Conservation (phyloP, 2,797 vertebrate species). For the Cryptoprocta ferox region DNA sequence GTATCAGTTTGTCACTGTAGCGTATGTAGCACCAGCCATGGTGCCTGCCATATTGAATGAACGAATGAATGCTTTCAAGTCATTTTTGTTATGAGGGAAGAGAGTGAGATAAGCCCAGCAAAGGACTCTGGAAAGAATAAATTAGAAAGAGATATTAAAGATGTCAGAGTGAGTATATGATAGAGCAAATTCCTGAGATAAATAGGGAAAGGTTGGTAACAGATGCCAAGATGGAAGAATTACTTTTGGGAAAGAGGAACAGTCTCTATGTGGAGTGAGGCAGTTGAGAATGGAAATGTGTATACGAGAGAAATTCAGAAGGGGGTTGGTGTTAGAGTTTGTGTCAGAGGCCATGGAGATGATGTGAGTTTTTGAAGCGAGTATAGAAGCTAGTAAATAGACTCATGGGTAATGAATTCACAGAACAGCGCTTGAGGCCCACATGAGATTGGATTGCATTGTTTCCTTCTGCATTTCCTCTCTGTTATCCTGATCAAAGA, state of each 20-base stretch:
- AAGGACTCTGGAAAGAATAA: neutral
- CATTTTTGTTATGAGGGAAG: neutral
- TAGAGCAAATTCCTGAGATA: neutral
- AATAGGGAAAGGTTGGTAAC: neutral
- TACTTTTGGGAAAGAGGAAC: neutral
- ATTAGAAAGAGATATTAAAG: neutral
- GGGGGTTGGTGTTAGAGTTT: neutral
- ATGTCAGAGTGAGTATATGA: neutral
- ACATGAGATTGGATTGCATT: neutral
- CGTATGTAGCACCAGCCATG: neutral
- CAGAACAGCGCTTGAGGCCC: neutral
- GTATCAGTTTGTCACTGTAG: neutral
- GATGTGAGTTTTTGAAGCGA: neutral
- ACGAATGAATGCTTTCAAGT: neutral
- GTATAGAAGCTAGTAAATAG: neutral
- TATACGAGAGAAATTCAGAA: neutral
- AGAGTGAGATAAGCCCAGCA: neutral
- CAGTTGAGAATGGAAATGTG: neutral
- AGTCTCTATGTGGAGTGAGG: neutral
- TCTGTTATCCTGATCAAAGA: neutral
- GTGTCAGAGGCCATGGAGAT: neutral
- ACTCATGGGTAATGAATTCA: neutral
- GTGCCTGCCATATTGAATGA: neutral
- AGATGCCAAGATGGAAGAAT: neutral
- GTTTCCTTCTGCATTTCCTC: neutral